Evolutionary conservation across 2,888 invertebrate species (phyloP), one percentile per base, ranked within the genome.

Genomic region (Stenolophus ochropezus): DNA sequence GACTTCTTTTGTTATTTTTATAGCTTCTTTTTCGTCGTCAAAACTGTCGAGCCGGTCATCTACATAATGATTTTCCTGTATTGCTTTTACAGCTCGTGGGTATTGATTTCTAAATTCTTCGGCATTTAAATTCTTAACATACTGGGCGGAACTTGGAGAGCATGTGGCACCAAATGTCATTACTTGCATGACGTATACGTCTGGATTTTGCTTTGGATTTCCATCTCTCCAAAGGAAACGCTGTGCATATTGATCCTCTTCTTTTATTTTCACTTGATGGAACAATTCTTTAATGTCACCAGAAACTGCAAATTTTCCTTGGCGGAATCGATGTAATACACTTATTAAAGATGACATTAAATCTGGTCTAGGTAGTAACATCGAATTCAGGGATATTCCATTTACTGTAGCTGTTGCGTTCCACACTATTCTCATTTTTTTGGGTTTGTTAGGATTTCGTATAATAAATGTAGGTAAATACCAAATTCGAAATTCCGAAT

Each of bases 361-460:
- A 47, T 87, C 87, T 0, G 88, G 87, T 0, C 87, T 87, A 18
- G 84, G 84, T 2, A 87, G 47, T 3, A 89, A n/a, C 81, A 84
- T 1, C 4, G 85, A 85, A 77, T 88, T 88, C 3, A 87, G 79
- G 0, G 84, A 85, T 1, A 82, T 56, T 2, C 85, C 85, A 2
- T 84, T 33, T 16, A 82, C 83, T 21, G 82, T 84, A 1, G 86
- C 86, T 0, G 86, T 86, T 3, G 87, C 87, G 82, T 87, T 87
- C 56, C 84, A 86, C 0, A 87, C 87, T 1, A 87, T 47, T 23
- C 87, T 83, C 4, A 86, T 21, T 74, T 85, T 84, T 11, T 83
- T 84, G 3, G 84, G 85, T 75, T 87, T 87, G 20, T n/a, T n/a
- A n/a, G n/a, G n/a, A n/a, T 86, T 86, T 0, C 83, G 84, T 1